Conservation (phyloP, 2,888 invertebrate species). For the Caenorhabditis sp. region DNA sequence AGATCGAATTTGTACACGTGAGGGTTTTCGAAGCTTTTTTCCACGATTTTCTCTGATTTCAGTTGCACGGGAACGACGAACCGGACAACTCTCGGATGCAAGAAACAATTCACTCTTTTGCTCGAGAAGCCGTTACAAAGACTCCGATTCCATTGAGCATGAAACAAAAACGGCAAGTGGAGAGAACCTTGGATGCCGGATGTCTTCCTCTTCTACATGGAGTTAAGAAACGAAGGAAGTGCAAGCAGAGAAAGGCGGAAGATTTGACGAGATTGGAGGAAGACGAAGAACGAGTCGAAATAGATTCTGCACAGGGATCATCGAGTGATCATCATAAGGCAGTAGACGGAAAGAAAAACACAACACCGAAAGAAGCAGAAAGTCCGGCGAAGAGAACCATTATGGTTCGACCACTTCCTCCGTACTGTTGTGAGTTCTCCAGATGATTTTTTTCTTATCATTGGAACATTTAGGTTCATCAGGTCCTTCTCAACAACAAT, state of each 20-base stretch:
- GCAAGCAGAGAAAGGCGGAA: not conserved
- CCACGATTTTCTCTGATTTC: not conserved
- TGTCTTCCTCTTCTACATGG: constrained; percentile 43
- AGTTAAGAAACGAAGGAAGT: constrained; percentile 28
- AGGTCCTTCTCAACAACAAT: not conserved
- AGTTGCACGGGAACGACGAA: constrained; percentile 40
- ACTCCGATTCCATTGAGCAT: constrained; percentile 31
- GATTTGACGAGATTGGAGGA: not conserved
- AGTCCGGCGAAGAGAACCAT: not conserved
- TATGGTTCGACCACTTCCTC: constrained; percentile 14
- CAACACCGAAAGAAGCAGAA: not conserved
- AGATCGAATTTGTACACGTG: constrained; percentile 48
- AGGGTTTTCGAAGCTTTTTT: not conserved
- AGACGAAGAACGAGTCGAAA: not conserved
- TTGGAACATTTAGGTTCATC: not conserved
- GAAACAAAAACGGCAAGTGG: constrained; percentile 30
- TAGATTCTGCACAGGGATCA: not conserved
- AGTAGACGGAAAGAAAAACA: not conserved
- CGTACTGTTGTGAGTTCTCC: constrained; percentile 17
- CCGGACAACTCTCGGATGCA: not conserved
- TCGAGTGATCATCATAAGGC: not conserved
- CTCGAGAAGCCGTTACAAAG: constrained; percentile 27
- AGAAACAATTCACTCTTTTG: constrained; percentile 42
- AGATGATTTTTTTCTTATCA: not conserved
- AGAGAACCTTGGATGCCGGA: constrained; percentile 31